These are phyloP conservation scores for Onychostruthus taczanowskii DNA, from an alignment of 2,113 vertebrate genomes.

Conservation along the genomic window DNA sequence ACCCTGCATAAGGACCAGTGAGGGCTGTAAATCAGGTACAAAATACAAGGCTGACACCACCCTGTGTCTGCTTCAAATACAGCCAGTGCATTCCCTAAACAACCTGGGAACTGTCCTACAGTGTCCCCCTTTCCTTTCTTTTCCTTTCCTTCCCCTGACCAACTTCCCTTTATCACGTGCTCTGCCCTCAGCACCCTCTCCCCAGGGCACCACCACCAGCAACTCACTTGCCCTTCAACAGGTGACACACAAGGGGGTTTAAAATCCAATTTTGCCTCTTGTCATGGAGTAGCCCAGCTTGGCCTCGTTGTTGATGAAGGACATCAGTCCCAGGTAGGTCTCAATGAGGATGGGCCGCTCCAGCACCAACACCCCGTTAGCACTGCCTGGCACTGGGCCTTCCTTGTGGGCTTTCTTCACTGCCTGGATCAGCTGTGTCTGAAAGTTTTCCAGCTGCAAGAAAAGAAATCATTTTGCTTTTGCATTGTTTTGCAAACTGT, in stretches of 20 bases:
- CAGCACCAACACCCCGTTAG: slow-evolving; percentile 83
- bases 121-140: neutral
- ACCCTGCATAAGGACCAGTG: neutral
- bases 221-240: neutral
- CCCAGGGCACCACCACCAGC: neutral
- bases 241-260: neutral
- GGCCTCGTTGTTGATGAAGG: slow-evolving; percentile 97
- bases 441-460: slow-evolving; percentile 88
- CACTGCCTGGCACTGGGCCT: slow-evolving; percentile 75
- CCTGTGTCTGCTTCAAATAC: neutral
- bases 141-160: neutral
- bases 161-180: fast-evolving
- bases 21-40: neutral
- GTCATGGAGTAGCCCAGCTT: slow-evolving; percentile 97
- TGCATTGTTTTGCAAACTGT: neutral
- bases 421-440: slow-evolving; percentile 87
- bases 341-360: slow-evolving; percentile 93
- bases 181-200: neutral
- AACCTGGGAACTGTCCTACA: neutral
- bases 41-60: neutral
- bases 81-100: neutral
- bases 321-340: slow-evolving; percentile 95
- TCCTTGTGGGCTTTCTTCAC: slow-evolving; percentile 94
- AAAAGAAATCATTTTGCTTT: neutral
- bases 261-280: slow-evolving; percentile 94